Evolutionary conservation across 2,797 vertebrate genomes (phyloP).

Genomic region (Sebastes kiyomatsui): DNA sequence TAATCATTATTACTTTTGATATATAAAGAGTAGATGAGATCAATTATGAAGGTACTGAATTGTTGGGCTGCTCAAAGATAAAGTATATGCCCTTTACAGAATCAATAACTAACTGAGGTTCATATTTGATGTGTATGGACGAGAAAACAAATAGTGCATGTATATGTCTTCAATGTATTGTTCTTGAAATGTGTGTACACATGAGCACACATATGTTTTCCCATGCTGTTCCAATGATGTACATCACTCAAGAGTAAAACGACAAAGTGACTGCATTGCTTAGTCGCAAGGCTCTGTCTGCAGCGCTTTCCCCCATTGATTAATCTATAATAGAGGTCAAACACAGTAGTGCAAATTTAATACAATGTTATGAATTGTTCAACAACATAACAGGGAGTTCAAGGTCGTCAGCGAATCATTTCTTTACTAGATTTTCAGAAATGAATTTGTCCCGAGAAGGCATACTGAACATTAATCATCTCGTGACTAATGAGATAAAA

Average conservation of each 20-base stretch:
- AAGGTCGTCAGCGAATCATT: slow-evolving; percentile 48
- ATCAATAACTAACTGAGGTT: neutral
- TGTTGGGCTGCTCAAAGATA: neutral
- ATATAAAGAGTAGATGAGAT: neutral
- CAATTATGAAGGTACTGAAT: neutral
- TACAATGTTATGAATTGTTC: slow-evolving; percentile 12
- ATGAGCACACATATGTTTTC: neutral
- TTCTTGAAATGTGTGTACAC: neutral
- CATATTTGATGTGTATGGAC: neutral
- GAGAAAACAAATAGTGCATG: neutral
- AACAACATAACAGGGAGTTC: slow-evolving; percentile 15
- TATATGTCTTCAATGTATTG: neutral
- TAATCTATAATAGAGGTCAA: slow-evolving; percentile 4
- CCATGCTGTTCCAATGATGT: neutral
- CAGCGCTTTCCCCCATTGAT: neutral
- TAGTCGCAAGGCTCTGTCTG: neutral
- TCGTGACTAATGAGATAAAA: slow-evolving; percentile 36
- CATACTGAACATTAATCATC: slow-evolving; percentile 29
- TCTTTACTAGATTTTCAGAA: slow-evolving; percentile 17
- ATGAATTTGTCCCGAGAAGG: slow-evolving; percentile 25
- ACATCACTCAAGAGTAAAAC: neutral
- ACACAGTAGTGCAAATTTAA: neutral
- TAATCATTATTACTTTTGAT: neutral
- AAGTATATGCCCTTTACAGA: neutral
- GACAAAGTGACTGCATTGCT: neutral